Conservation (phyloP, 2,888 invertebrate species). For the Alloscopus bannaensis region DNA sequence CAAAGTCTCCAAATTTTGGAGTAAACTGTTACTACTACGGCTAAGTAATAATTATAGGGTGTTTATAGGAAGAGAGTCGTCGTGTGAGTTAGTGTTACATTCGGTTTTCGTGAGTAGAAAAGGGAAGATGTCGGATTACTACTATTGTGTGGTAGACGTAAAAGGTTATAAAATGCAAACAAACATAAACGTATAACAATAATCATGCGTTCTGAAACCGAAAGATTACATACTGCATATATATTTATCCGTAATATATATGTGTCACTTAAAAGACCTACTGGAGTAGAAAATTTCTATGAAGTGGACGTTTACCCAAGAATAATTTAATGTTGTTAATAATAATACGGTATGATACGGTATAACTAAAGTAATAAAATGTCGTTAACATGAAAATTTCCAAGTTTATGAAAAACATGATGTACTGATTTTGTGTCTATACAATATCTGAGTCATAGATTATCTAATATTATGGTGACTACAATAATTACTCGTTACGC, state of each 20-base stretch:
- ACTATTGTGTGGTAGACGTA: too few species aligned
- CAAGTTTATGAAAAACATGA: conserved; percentile 8
- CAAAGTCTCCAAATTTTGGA: too few species aligned
- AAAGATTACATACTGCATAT: conserved; percentile 47
- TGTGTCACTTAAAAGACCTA: conserved; percentile 52
- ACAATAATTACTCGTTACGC: too few species aligned
- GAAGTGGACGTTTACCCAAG: not conserved
- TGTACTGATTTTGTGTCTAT: conserved; percentile 8
- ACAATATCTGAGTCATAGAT: conserved; percentile 1
- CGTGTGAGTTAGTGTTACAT: too few species aligned
- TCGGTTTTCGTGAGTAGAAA: too few species aligned
- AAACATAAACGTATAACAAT: conserved; percentile 51
- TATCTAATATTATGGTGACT: conserved; percentile 19
- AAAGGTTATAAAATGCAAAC: too few species aligned
- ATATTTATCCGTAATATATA: conserved; percentile 17
- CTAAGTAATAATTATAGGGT: too few species aligned
- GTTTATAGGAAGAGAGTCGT: too few species aligned
- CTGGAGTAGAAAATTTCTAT: conserved; percentile 41
- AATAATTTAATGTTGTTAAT: not conserved
- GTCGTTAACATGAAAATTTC: too few species aligned
- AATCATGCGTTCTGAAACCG: conserved; percentile 56
- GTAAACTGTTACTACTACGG: too few species aligned
- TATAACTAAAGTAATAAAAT: conserved; percentile 30
- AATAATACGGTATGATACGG: not conserved
- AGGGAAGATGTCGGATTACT: too few species aligned